These are phyloP conservation scores for Zapus hudsonius DNA, from an alignment of 2,113 vertebrate species.

Conservation along the genomic window DNA sequence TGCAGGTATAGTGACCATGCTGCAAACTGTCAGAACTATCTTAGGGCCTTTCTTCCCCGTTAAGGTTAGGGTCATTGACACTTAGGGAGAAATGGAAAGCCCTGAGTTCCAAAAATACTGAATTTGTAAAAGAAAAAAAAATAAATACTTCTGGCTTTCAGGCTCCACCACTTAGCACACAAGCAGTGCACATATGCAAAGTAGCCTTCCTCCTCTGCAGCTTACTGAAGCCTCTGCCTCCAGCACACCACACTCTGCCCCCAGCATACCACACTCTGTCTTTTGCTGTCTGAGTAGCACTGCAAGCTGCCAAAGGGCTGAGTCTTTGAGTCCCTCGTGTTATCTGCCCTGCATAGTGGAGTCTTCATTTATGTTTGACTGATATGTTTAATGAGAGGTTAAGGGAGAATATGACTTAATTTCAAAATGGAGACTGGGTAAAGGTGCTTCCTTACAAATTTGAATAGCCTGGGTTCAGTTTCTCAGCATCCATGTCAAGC, in stretches of 20 bases:
- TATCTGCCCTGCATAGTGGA: neutral
- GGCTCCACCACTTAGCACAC: neutral
- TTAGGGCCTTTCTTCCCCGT: neutral
- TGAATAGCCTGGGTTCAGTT: no score
- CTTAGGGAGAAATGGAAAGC: neutral
- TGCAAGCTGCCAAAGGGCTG: neutral
- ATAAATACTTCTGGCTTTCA: neutral
- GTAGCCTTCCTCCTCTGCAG: neutral
- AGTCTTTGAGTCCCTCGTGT: neutral
- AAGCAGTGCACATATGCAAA: neutral
- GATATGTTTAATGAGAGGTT: constrained; percentile 4
- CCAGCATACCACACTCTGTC: neutral
- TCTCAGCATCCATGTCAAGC: no score
- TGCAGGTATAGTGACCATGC: neutral
- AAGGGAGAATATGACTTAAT: neutral
- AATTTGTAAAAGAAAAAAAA: neutral
- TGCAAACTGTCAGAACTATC: neutral
- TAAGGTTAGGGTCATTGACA: neutral
- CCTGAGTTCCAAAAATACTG: neutral
- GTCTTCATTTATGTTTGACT: constrained; percentile 15
- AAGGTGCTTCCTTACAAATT: no score
- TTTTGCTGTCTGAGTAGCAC: neutral
- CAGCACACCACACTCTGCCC: neutral
- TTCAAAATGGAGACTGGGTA: neutral
- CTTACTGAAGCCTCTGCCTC: neutral